Base-by-base conservation (phyloP, 1,140 invertebrate species). In the Helicoverpa zea region DNA sequence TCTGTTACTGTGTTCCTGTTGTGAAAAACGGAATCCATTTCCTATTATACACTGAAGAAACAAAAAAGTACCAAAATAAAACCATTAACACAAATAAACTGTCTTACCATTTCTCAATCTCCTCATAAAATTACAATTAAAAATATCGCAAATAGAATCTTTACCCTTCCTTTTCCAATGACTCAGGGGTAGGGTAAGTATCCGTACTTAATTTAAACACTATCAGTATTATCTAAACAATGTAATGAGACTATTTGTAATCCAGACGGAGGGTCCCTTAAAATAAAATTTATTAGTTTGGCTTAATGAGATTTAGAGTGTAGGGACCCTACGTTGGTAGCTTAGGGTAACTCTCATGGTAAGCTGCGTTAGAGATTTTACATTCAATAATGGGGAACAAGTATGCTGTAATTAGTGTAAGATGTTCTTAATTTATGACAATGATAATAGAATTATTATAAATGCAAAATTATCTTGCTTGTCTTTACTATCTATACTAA, bases 251-350 rank as follows among this genome's bases (percentile, higher is more conserved):
- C 75, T 79, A 79, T 83, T 81, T 81, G 83, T 84, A 86, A 86
- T 83, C 83, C 80, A 82, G 29, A 47, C n/a, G n/a, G n/a, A n/a
- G 66, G 74, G 66, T 72, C 72, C 73, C 75, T 47, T 80, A 51
- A 68, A 85, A 87, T 86, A 83, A 86, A 87, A 87, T 86, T 86
- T 87, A 87, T 83, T 82, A 74, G 83, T 74, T 58, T 14, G 81
- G 80, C 75, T 83, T 86, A 87, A 87, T 87, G 81, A 86, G 84
- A 86, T 87, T 86, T 86, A 83, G 83, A 76, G 81, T 77, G 58
- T 66, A 66, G 63, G 56, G 79, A 63, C 58, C 72, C 75, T 79
- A 79, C 29, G 64, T 29, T 49, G 30, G 72, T 51, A 72, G 35
- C 72, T 77, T 77, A 64, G 64, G 66, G 47, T 23, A 30, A 49